Base-by-base conservation (phyloP, 2,113 vertebrate species). In the Antennarius striatus region DNA sequence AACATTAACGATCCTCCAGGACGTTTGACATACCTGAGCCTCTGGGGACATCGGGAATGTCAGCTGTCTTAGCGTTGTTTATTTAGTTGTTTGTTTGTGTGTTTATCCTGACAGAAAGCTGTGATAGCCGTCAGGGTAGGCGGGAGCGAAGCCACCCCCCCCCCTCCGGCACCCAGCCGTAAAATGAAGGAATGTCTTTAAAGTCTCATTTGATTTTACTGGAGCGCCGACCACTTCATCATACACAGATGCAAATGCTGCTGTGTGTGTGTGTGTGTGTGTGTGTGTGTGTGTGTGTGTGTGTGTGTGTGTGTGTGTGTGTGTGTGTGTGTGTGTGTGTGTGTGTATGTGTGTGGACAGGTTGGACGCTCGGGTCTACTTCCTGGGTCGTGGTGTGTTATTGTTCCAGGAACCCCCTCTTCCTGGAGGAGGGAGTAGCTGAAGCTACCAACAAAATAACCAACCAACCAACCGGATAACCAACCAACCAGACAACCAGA, bases 101-200 rank as follows among this genome's bases (percentile, higher is more conserved):
- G 74, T 22, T 22, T 22, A 2, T 22, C 76, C 67, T 56, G 57
- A 36, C 47, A 45, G 57, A 83, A 49, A 78, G 69, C 73, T 61
- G 82, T 3, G 75, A 86, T 82, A 82, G 64, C 58, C 75, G 88
- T 85, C 79, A 80, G 60, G 49, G 68, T n/a, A 60, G 64, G 80
- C 0, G 71, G 49, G 22, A 22, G 22, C n/a, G 55, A 16, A 15
- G 54, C 30, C 60, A 55, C 52, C 14, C 50, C 69, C 56, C 4
- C 63, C 81, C 45, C 62, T 74, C 71, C 70, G 63, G 77, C 82
- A 78, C 78, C 65, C 73, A 58, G 67, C 85, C 22, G 78, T 90
- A 86, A 91, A 88, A 84, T 72, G 75, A 16, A 84, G 82, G 88
- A 91, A 91, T 89, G 85, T 66, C 88, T 89, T 84, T 89, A 86